Percentiles rank a stretch among this genome's conserved stretches.
Conservation (phyloP, 2,113 vertebrate genomes). For the Caretta caretta region DNA sequence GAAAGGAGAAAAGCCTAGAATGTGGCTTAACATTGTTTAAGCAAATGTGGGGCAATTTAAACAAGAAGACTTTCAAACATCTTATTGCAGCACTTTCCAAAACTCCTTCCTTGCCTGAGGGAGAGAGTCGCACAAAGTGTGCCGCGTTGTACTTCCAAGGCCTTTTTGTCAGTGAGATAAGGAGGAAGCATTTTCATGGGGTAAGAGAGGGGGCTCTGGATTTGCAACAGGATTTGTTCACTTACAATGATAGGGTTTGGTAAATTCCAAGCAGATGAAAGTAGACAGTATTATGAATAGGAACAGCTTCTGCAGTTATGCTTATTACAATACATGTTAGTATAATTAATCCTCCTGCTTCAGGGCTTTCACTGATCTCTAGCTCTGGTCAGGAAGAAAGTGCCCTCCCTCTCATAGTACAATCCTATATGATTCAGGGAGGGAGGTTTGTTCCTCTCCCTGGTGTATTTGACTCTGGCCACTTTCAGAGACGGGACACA, state of each 20-base stretch:
- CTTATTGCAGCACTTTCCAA: slow-evolving; percentile 54
- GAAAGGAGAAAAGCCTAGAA: slow-evolving; percentile 62
- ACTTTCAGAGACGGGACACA: neutral
- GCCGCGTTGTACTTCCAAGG: slow-evolving; percentile 48
- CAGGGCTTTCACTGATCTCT: slow-evolving; percentile 50
- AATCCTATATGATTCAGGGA: slow-evolving; percentile 18
- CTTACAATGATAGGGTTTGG: slow-evolving; percentile 67
- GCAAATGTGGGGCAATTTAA: slow-evolving; percentile 73
- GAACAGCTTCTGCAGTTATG: slow-evolving; percentile 69
- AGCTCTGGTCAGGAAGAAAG: slow-evolving; percentile 50
- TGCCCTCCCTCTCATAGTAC: slow-evolving; percentile 34
- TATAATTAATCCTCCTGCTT: slow-evolving; percentile 66
- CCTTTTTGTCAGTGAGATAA: slow-evolving; percentile 63
- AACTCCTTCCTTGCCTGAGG: slow-evolving; percentile 63
- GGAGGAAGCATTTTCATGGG: slow-evolving; percentile 54
- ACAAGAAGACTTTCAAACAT: slow-evolving; percentile 64
- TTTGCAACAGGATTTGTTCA: slow-evolving; percentile 62
- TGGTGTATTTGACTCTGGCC: neutral
- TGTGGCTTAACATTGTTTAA: slow-evolving; percentile 72
- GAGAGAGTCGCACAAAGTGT: neutral
- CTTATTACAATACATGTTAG: slow-evolving; percentile 67
- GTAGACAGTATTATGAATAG: slow-evolving; percentile 55
- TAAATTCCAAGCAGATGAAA: slow-evolving; percentile 58
- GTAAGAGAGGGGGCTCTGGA: slow-evolving; percentile 60
- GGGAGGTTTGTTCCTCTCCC: slow-evolving; percentile 47